A percentile compares a stretch with the other conserved stretches of the same genome.
These are phyloP conservation scores for Mus pahari DNA, from an alignment of 2,113 vertebrate genomes.

Conservation along the genomic window DNA sequence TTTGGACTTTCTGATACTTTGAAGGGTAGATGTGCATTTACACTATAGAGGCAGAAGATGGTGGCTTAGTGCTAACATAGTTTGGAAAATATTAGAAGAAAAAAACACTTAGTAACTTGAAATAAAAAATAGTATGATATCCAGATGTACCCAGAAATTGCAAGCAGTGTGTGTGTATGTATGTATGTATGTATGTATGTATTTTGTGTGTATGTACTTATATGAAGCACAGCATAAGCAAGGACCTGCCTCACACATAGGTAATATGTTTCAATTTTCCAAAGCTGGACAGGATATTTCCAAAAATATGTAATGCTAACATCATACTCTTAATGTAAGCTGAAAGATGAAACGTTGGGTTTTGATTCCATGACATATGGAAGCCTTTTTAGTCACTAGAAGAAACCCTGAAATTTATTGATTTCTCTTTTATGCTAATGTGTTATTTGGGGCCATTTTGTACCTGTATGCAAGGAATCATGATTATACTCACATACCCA, in stretches of 20 bases:
- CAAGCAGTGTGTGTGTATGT: not conserved
- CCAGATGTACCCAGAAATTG: conserved; percentile 59
- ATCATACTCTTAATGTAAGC: conserved; percentile 27
- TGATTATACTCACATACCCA: not conserved
- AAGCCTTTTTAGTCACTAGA: not conserved
- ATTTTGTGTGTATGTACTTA: not conserved
- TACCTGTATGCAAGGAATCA: too few species aligned
- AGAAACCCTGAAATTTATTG: conserved; percentile 19
- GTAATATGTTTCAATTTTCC: not conserved
- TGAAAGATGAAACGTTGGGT: not conserved
- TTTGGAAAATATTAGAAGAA: conserved; percentile 30
- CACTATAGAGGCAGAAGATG: not conserved
- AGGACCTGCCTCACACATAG: not conserved
- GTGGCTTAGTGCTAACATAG: not conserved
- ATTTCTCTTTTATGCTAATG: not conserved
- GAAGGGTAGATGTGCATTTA: not conserved
- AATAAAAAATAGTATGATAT: conserved; percentile 48
- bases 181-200: not conserved
- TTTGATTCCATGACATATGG: conserved; percentile 9
- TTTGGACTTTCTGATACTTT: not conserved
- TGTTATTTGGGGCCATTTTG: not conserved
- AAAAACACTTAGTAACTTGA: conserved; percentile 55
- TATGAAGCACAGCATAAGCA: not conserved
- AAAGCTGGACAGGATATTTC: not conserved
- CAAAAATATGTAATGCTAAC: conserved; percentile 9